Percentiles rank a stretch among this genome's conserved stretches.
These are phyloP conservation scores for Theonella swinhoei DNA, from an alignment of 37 sponge, comb jelly and placozoan genomes.

Conservation along the genomic window DNA sequence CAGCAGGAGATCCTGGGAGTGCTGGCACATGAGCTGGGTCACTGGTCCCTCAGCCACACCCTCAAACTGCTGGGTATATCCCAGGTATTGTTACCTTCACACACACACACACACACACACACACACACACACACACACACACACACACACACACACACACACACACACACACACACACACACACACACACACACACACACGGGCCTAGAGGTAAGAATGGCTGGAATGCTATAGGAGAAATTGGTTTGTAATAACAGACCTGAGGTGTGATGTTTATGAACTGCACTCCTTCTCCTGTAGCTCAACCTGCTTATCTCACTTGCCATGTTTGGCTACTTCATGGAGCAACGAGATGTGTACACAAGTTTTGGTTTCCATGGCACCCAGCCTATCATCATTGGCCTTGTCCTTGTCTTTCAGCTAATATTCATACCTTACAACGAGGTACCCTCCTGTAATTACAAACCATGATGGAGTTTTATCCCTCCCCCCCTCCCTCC, in stretches of 20 bases:
- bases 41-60: slow-evolving; percentile 90
- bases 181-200: not conserved
- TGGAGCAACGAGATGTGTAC: slow-evolving; percentile 77
- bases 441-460: slow-evolving; percentile 26
- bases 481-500: not conserved
- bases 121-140: not conserved
- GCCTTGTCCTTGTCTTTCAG: slow-evolving; percentile 78
- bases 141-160: too few species aligned
- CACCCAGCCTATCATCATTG: slow-evolving; percentile 84
- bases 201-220: too few species aligned
- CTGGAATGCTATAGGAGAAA: too few species aligned
- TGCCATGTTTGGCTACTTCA: slow-evolving; percentile 79
- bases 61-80: slow-evolving; percentile 68
- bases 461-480: not conserved
- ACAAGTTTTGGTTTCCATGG: slow-evolving; percentile 91
- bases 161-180: not conserved
- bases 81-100: slow-evolving; percentile 47
- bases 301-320: slow-evolving; percentile 65
- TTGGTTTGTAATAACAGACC: not conserved
- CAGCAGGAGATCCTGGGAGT: slow-evolving; percentile 88
- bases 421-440: slow-evolving; percentile 73
- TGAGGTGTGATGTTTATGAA: too few species aligned
- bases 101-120: not conserved
- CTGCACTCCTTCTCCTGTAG: slow-evolving; percentile 29
- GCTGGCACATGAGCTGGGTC: slow-evolving; percentile 95